Conservation (phyloP, 2,113 vertebrate species). For the Caloenas nicobarica region DNA sequence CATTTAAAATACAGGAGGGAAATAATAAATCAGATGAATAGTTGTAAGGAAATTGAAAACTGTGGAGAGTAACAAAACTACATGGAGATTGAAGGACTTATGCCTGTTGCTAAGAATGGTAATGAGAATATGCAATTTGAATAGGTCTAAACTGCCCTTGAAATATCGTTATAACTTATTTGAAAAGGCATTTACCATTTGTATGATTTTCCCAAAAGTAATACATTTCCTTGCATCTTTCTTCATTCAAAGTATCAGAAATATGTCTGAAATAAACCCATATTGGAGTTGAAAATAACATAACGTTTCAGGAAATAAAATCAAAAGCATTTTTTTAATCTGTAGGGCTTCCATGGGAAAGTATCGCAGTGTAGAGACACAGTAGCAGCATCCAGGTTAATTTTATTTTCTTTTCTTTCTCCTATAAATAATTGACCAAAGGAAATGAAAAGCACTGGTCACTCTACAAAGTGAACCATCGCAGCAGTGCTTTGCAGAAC, state of each 20-base stretch:
- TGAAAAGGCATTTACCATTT: slow-evolving; percentile 54
- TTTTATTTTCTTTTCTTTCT: background rate
- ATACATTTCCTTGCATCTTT: slow-evolving; percentile 51
- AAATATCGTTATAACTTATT: slow-evolving; percentile 72
- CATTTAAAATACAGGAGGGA: slow-evolving; percentile 66
- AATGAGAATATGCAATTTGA: slow-evolving; percentile 65
- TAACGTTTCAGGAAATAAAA: slow-evolving; percentile 39
- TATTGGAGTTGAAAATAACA: slow-evolving; percentile 39
- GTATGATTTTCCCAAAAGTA: slow-evolving; percentile 34
- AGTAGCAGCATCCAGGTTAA: slow-evolving; percentile 14
- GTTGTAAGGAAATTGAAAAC: slow-evolving; percentile 72
- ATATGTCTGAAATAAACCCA: slow-evolving; percentile 42
- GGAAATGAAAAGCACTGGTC: background rate
- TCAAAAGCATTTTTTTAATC: slow-evolving; percentile 30
- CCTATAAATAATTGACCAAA: slow-evolving; percentile 6
- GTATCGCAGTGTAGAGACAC: background rate
- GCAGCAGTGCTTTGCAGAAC: background rate
- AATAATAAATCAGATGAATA: slow-evolving; percentile 73
- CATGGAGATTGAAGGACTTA: slow-evolving; percentile 42
- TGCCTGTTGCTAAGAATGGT: slow-evolving; percentile 56
- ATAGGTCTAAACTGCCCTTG: slow-evolving; percentile 63
- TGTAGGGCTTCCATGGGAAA: slow-evolving; percentile 16
- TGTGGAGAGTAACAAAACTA: slow-evolving; percentile 69
- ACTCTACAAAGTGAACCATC: accelerated
- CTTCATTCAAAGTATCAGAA: slow-evolving; percentile 3